Conservation (phyloP, 2,113 vertebrate genomes). For the Zosterops borbonicus region DNA sequence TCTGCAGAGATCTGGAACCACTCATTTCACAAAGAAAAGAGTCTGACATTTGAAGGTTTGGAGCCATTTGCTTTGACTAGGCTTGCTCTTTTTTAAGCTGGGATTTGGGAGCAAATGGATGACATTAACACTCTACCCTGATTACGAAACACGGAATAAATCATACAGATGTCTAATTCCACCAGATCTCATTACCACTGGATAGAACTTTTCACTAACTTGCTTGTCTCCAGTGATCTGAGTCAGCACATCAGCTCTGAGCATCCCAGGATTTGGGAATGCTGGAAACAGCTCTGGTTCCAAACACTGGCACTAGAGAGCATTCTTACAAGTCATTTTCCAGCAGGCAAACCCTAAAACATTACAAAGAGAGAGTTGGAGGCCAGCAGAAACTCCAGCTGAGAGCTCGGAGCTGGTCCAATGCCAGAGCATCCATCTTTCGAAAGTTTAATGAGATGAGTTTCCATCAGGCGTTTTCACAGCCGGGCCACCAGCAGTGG, state of each 20-base stretch:
- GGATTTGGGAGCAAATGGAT: slow-evolving; percentile 35
- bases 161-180: slow-evolving; percentile 22
- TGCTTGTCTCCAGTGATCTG: slow-evolving; percentile 34
- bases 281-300: slow-evolving; percentile 44
- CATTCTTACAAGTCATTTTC: slow-evolving; percentile 64
- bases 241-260: slow-evolving; percentile 51
- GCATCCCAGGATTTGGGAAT: slow-evolving; percentile 46
- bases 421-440: slow-evolving; percentile 59
- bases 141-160: slow-evolving; percentile 28
- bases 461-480: slow-evolving; percentile 37
- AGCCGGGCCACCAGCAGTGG: slow-evolving; percentile 43
- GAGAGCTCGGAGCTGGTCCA: slow-evolving; percentile 26
- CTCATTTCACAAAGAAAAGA: neutral
- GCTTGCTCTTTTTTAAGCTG: neutral
- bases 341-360: slow-evolving; percentile 48
- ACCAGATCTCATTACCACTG: slow-evolving; percentile 36
- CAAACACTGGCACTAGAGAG: slow-evolving; percentile 37
- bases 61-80: neutral
- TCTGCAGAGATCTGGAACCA: neutral
- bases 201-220: slow-evolving; percentile 38
- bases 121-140: slow-evolving; percentile 25
- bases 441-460: slow-evolving; percentile 38
- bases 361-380: slow-evolving; percentile 34
- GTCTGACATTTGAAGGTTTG: neutral
- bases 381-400: slow-evolving; percentile 62